Evolutionary conservation across 1,140 invertebrate genomes (phyloP), one percentile per base, ranked within the genome.

Genomic region (Bombyx mori): DNA sequence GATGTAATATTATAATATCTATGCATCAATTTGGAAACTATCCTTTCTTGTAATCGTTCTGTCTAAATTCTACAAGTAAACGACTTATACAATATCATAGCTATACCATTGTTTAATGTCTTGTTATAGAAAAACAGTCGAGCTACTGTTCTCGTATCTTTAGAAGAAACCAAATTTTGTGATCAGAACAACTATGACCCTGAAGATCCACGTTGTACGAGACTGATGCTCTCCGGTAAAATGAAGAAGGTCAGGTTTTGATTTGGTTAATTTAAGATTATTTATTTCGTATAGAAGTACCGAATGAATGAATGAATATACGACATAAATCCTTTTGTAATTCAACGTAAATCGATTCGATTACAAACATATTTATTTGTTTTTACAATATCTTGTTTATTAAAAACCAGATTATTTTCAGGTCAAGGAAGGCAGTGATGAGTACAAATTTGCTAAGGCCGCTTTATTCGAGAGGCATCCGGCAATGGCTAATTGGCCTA

Each of bases 171-270:
- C 0, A 68, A 90, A 53, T 94, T 92, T 65, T 96, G 94, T 68
- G 79, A 88, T 51, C 78, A 82, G 1, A 82, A 91, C 52, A 75
- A 89, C 52, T 92, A 89, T 58, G 94, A 96, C 79, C 92, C 94
- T 1, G 93, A 95, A 89, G 94, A 95, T 82, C 94, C 95, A 1
- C 89, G 93, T 9, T 96, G 95, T 89, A 91, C 93, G 1, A 90
- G 93, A 55, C 86, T 93, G 0, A 92, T 94, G 65, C 86, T 96
- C 1, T 90, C 91, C 35, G 94, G 94, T 46, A 90, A 89, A 73
- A 91, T 95, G 59, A 83, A 90, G 56, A 89, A 89, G 88, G 93
- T 95, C 77, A 75, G 63, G 51, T 42, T 5, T 22, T 47, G 26
- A 12, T 22, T 51, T 22, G 49, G 7, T 22, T 3, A 12, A 51